Conservation (phyloP, 2,113 vertebrate genomes). For the Menura novaehollandiae region DNA sequence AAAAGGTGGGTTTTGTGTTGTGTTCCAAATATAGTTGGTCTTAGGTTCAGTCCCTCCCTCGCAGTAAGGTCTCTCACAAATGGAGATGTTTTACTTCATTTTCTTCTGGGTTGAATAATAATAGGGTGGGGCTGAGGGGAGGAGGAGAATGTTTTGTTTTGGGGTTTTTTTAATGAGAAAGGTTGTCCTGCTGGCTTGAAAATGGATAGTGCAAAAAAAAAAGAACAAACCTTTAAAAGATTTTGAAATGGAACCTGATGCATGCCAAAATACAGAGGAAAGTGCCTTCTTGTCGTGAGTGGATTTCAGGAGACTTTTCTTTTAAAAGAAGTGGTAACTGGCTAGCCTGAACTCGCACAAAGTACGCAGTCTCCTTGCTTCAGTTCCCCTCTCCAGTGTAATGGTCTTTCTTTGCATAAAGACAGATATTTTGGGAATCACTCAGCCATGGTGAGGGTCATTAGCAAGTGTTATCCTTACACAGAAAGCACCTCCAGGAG, state of each 20-base stretch:
- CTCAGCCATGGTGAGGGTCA: neutral
- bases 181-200: neutral
- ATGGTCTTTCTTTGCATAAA: neutral
- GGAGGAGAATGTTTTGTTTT: neutral
- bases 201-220: neutral
- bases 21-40: conserved; percentile 8
- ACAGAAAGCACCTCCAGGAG: neutral
- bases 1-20: conserved; percentile 64
- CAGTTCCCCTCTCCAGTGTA: neutral
- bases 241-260: neutral
- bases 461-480: neutral
- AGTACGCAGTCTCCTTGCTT: neutral
- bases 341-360: neutral
- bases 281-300: neutral
- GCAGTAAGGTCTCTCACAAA: neutral
- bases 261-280: neutral
- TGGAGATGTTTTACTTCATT: neutral
- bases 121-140: neutral
- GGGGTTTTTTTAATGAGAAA: neutral
- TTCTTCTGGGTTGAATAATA: conserved; percentile 6
- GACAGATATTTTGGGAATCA: neutral
- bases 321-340: neutral
- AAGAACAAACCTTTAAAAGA: neutral
- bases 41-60: neutral
- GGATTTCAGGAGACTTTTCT: neutral